Evolutionary conservation across 1,140 invertebrate species (phyloP).

Genomic region (Lucilia cuprina): DNA sequence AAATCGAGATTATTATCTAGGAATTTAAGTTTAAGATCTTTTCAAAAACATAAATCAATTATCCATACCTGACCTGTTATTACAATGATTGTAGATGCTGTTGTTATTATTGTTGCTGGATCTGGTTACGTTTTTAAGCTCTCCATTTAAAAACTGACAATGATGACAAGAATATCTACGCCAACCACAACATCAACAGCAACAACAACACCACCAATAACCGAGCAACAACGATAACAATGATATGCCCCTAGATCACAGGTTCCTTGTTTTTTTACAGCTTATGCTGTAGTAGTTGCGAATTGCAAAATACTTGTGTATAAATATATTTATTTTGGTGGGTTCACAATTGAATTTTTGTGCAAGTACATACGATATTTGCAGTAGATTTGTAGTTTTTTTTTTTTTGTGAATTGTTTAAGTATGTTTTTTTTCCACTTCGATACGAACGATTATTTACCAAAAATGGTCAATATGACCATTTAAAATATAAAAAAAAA

Average conservation of each 20-base stretch:
- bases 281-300: background rate
- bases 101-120: background rate
- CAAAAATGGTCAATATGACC: conserved; percentile 30
- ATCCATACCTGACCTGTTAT: too few species aligned
- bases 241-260: background rate
- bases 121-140: background rate
- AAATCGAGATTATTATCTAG: too few species aligned
- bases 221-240: conserved; percentile 27
- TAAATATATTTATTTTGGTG: background rate
- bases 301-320: background rate
- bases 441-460: conserved; percentile 30
- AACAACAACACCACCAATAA: too few species aligned
- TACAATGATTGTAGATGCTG: too few species aligned
- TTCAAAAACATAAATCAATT: too few species aligned
- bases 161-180: conserved; percentile 30
- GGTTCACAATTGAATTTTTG: background rate
- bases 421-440: too few species aligned
- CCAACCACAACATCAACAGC: conserved; percentile 1
- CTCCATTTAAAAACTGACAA: conserved; percentile 33
- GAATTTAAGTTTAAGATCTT: too few species aligned
- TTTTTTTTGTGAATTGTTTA: background rate
- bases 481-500: conserved; percentile 7
- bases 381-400: background rate
- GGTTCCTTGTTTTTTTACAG: background rate
- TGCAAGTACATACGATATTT: background rate